phyloP scores from a whole-genome alignment of 1,140 invertebrate genomes.

The Tachypleus tridentatus region DNA sequence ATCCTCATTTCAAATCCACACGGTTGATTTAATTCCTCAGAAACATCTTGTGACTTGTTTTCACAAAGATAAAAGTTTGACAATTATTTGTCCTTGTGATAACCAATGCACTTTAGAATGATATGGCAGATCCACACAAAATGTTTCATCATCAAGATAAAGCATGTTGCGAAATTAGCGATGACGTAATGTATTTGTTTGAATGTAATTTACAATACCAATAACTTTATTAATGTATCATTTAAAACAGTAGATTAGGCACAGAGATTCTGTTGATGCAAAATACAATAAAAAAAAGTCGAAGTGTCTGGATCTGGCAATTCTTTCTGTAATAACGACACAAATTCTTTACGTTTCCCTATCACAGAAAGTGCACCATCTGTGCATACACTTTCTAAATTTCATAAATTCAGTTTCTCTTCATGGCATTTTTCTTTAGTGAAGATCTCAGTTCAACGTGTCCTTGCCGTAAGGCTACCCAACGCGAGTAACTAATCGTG shows the following conservation, averaged over 20 bases:
- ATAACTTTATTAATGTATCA: background rate
- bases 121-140: background rate
- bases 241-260: background rate
- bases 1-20: background rate
- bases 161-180: background rate
- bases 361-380: background rate
- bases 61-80: background rate
- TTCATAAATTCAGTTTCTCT: background rate
- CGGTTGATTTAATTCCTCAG: background rate
- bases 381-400: background rate
- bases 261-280: constrained; percentile 4
- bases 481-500: background rate
- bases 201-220: background rate
- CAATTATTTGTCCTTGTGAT: background rate
- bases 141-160: background rate
- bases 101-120: background rate
- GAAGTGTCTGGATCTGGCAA: background rate
- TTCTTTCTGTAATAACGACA: background rate
- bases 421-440: background rate
- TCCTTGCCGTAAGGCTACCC: background rate
- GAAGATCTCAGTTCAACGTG: background rate
- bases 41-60: background rate
- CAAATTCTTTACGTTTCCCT: background rate
- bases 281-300: background rate
- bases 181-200: background rate